Evolutionary conservation across 2,113 vertebrate genomes (phyloP).

Genomic region (Elaphurus davidianus): DNA sequence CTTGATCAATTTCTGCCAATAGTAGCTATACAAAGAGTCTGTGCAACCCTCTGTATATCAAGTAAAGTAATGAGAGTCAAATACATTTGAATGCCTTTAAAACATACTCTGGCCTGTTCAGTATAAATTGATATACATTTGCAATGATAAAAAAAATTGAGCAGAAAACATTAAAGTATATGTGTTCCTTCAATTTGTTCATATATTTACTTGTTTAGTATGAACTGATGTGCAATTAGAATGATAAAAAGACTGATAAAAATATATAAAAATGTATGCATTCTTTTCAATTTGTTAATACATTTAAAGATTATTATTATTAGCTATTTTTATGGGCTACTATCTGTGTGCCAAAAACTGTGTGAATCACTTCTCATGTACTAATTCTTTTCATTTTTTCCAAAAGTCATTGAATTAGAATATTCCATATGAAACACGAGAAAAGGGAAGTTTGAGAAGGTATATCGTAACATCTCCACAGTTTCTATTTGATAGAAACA

Average conservation of each 20-base stretch:
- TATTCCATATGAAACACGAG: background rate
- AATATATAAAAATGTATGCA: background rate
- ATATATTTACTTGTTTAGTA: background rate
- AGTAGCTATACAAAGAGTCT: background rate
- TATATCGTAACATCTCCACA: background rate
- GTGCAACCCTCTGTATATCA: slow-evolving; percentile 36
- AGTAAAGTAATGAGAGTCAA: slow-evolving; percentile 67
- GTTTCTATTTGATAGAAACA: background rate
- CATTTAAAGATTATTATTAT: slow-evolving; percentile 48
- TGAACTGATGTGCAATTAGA: background rate
- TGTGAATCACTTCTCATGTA: background rate
- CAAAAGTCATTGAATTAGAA: background rate
- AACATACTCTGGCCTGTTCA: background rate
- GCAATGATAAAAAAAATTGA: background rate
- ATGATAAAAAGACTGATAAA: background rate
- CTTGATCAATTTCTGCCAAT: slow-evolving; percentile 40
- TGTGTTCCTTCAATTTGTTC: background rate
- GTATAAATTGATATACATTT: background rate
- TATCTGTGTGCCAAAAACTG: background rate
- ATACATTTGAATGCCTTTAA: background rate
- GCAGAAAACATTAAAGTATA: background rate
- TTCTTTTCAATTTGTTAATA: slow-evolving; percentile 16
- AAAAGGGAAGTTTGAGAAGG: background rate
- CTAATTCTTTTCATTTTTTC: background rate
- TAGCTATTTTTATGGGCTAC: slow-evolving; percentile 8